Evolutionary conservation across 2,797 vertebrate species (phyloP), one percentile per base, ranked within the genome.

Genomic region (Brachyrhaphis roseni): DNA sequence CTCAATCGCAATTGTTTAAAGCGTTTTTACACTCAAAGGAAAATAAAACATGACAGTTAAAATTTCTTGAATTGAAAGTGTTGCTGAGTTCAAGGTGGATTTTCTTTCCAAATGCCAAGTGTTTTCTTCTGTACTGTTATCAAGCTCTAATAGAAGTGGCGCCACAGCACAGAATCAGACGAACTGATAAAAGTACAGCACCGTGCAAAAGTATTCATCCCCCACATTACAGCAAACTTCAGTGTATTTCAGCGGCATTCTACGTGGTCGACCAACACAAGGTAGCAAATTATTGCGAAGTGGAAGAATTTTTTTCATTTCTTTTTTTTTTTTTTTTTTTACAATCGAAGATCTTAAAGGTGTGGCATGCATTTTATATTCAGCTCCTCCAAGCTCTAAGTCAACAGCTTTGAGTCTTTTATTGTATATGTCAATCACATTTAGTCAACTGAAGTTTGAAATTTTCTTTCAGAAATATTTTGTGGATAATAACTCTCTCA

Each of bases 141-240:
- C 72, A 70, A 82, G 82, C 77, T 75, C 78, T 76, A 8, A 45
- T 77, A 43, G 39, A 83, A 66, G 39, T 73, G 79, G 39, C 53
- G n/a, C n/a, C 39, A 45, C 36, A 74, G 79, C 74, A 49, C 7
- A 75, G 79, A 73, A 55, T 72, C 78, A 57, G 59, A 59, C 78
- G 55, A 73, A 82, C 36, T 43, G 72, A 79, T 74, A 86, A 78
- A 28, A n/a, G 26, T 71, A 8, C 26, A 45, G 45, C 1, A 45
- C 39, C 20, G 11, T 41, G 11, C 68, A 45, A 28, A 71, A 45
- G 41, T 71, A 71, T 46, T 46, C 41, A 45, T 4, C 39, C 41
- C 1, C 41, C 12, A 71, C 26, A 3, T 71, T 16, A 71, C 23
- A 45, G 39, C 41, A 71, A 71, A 71, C 26, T 41, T 41, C 28